Conservation (phyloP, 1,140 invertebrate genomes). For the Diuraphis noxia region DNA sequence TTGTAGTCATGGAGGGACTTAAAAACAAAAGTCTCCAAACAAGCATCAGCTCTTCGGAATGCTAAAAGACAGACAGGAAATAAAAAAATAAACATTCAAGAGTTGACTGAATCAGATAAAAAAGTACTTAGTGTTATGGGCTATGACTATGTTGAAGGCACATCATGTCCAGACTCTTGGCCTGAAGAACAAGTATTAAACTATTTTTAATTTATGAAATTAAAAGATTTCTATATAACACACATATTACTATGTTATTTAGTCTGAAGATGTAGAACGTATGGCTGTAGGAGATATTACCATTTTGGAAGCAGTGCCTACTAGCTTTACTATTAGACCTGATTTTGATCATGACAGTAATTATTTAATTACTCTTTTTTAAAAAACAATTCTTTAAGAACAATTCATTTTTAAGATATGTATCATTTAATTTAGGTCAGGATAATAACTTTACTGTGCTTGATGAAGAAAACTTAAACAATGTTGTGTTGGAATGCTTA, state of each 20-base stretch:
- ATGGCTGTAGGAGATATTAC: background rate
- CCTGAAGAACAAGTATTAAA: slow-evolving; percentile 21
- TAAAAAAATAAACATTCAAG: background rate
- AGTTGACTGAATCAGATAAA: background rate
- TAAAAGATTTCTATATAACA: too few species aligned
- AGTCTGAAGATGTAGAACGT: background rate
- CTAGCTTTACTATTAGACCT: background rate
- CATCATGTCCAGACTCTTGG: background rate
- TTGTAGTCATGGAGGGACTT: slow-evolving; percentile 14
- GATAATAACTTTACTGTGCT: too few species aligned
- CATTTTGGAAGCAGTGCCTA: background rate
- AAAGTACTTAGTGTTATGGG: background rate
- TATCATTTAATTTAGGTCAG: too few species aligned
- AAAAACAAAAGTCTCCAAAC: background rate
- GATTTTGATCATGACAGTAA: too few species aligned
- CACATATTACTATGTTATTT: background rate
- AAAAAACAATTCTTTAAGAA: too few species aligned
- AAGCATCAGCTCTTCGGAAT: background rate
- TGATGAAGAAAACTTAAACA: too few species aligned
- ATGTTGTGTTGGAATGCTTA: too few species aligned
- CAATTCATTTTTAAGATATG: too few species aligned
- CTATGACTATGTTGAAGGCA: background rate
- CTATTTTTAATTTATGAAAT: background rate
- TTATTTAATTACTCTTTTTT: too few species aligned
- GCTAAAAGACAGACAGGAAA: background rate